Conservation (phyloP, 1,140 invertebrate species). For the Brachionus plicatilis region DNA sequence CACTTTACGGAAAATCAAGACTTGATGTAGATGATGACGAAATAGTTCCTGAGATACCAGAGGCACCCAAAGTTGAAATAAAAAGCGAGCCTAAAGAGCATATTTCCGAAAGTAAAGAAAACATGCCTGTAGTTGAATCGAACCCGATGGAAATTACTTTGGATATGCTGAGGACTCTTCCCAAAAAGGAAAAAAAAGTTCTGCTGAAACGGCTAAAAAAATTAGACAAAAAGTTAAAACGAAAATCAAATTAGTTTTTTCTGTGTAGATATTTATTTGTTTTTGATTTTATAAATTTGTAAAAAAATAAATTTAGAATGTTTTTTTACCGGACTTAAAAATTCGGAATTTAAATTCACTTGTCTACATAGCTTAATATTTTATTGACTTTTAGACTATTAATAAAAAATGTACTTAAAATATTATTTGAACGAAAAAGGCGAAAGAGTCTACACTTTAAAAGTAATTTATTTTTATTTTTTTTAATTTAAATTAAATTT, state of each 20-base stretch:
- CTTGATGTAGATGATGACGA: background rate
- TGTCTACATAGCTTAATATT: background rate
- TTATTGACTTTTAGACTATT: background rate
- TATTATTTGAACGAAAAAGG: slow-evolving; percentile 55
- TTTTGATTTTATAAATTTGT: background rate
- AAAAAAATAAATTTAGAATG: too few relatives aligned
- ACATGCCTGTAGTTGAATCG: background rate
- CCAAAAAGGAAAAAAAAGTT: slow-evolving; percentile 35
- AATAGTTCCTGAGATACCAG: background rate
- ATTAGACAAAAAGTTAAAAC: background rate
- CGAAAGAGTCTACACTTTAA: slow-evolving; percentile 56
- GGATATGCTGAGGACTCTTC: slow-evolving; percentile 15
- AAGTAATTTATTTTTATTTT: slow-evolving; percentile 43
- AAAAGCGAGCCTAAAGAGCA: slow-evolving; percentile 14
- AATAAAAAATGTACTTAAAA: slow-evolving; percentile 53
- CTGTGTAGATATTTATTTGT: background rate
- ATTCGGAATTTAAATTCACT: background rate
- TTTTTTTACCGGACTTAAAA: slow-evolving; percentile 5
- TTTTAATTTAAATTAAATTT: background rate
- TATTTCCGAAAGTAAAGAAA: background rate
- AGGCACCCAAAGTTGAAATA: background rate
- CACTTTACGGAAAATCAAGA: slow-evolving; percentile 64
- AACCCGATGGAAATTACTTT: background rate
- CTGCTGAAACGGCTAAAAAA: background rate
- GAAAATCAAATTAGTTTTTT: background rate